phyloP scores from a whole-genome alignment of 2,888 invertebrate species.

The Rambutsinella grinnellia region DNA sequence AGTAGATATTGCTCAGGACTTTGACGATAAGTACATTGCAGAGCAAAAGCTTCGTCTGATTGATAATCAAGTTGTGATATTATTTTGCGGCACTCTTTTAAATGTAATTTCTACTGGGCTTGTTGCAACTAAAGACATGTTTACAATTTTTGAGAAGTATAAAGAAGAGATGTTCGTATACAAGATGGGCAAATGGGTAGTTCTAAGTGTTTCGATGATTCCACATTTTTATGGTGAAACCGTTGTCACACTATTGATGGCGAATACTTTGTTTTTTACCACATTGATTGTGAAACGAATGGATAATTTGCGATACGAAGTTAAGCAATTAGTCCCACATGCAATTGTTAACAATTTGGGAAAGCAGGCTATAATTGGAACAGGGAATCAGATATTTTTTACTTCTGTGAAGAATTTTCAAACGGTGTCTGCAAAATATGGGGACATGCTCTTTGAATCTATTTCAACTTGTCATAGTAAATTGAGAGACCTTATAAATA shows the following conservation, averaged over 20 bases:
- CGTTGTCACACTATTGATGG: background rate
- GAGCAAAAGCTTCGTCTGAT: background rate
- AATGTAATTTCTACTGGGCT: constrained; percentile 1
- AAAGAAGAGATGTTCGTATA: background rate
- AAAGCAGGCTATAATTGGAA: no score
- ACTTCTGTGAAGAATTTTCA: no score
- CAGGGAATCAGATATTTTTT: no score
- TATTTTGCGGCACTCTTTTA: constrained; percentile 2
- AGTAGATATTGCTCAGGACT: background rate
- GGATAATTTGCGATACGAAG: background rate
- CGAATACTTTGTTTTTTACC: constrained; percentile 11
- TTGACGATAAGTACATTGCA: background rate
- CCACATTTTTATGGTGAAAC: constrained; percentile 8
- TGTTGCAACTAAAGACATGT: constrained; percentile 3
- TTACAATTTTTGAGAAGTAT: background rate
- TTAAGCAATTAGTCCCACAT: background rate
- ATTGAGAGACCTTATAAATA: background rate
- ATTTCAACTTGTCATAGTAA: no score
- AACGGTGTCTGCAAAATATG: no score
- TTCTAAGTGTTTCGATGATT: background rate
- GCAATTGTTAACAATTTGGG: background rate
- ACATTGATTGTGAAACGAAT: background rate
- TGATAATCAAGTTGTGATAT: constrained; percentile 4
- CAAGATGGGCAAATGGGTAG: background rate
- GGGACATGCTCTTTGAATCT: no score